Percentiles rank a stretch among this genome's conserved stretches.
Evolutionary conservation across 2,797 vertebrate genomes (phyloP).

Genomic region (Chelmon rostratus): DNA sequence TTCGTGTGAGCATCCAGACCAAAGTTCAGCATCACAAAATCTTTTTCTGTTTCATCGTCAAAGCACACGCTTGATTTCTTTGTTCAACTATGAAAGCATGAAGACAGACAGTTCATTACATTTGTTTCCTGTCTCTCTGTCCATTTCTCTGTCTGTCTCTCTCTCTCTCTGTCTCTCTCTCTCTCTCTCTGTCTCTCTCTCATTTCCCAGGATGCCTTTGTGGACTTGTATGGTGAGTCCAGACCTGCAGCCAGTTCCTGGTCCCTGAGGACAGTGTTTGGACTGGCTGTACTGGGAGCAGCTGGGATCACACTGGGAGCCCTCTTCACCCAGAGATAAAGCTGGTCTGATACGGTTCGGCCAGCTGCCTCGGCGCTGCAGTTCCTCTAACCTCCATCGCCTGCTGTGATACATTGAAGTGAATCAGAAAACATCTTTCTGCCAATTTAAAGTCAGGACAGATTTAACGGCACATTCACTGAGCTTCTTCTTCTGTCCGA

Average conservation of each 20-base stretch:
- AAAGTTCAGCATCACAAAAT: too few relatives aligned
- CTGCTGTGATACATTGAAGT: background rate
- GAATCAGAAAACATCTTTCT: background rate
- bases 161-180: too few relatives aligned
- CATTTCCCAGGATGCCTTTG: constrained; percentile 89
- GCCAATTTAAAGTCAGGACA: too few relatives aligned
- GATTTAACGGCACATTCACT: background rate
- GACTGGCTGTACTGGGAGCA: constrained; percentile 90
- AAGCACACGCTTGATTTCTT: too few relatives aligned
- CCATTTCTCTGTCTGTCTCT: too few relatives aligned
- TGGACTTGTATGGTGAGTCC: constrained; percentile 90
- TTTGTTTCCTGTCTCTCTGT: too few relatives aligned
- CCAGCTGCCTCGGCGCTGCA: background rate
- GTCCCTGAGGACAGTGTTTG: constrained; percentile 91
- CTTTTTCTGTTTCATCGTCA: too few relatives aligned
- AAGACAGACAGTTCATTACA: background rate
- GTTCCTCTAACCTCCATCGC: background rate
- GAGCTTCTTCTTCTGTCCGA: background rate
- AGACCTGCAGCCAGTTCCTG: constrained; percentile 88
- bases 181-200: background rate
- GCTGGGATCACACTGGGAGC: constrained; percentile 92
- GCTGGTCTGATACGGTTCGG: constrained; percentile 11
- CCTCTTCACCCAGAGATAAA: constrained; percentile 92
- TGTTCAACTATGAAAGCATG: too few relatives aligned
- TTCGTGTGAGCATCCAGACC: too few relatives aligned